phyloP scores from a whole-genome alignment of 2,888 invertebrate genomes.

The Drosophila multiciliata region DNA sequence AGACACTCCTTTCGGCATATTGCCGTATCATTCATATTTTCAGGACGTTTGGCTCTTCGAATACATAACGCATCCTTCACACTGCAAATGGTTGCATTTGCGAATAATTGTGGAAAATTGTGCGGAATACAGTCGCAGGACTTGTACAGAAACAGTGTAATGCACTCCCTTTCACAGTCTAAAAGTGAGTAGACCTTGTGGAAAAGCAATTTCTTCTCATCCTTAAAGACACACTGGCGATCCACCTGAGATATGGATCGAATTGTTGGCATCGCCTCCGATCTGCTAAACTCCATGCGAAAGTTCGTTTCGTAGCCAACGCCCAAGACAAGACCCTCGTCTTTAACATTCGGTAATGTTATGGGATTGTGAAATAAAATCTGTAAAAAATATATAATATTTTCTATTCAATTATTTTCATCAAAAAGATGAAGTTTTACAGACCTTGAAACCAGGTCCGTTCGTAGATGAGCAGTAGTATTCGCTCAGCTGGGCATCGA shows the following conservation, averaged over 20 bases:
- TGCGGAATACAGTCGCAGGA: conserved; percentile 77
- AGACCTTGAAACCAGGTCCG: conserved; percentile 85
- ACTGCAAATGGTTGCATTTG: conserved; percentile 85
- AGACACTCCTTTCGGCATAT: conserved; percentile 87
- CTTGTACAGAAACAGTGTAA: conserved; percentile 50
- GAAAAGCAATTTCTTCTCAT: conserved; percentile 89
- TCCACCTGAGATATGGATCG: conserved; percentile 87
- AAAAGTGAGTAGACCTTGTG: conserved; percentile 84
- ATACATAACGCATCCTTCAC: conserved; percentile 57
- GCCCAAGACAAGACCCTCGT: conserved; percentile 89
- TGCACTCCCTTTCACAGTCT: conserved; percentile 88
- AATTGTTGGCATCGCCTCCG: conserved; percentile 87
- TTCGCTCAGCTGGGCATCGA: conserved; percentile 89
- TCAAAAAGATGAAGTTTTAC: background rate
- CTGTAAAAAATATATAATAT: conserved; percentile 39
- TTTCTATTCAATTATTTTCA: background rate
- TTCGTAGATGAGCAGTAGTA: conserved; percentile 92
- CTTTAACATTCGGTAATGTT: conserved; percentile 91
- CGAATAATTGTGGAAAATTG: conserved; percentile 86
- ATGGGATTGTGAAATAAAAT: conserved; percentile 89
- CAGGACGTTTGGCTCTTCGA: conserved; percentile 29
- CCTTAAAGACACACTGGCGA: conserved; percentile 89
- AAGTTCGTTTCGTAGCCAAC: conserved; percentile 90
- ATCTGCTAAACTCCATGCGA: conserved; percentile 88
- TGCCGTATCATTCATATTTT: conserved; percentile 17